Base-by-base conservation (phyloP, 1,140 invertebrate genomes). In the Nephotettix cincticeps region DNA sequence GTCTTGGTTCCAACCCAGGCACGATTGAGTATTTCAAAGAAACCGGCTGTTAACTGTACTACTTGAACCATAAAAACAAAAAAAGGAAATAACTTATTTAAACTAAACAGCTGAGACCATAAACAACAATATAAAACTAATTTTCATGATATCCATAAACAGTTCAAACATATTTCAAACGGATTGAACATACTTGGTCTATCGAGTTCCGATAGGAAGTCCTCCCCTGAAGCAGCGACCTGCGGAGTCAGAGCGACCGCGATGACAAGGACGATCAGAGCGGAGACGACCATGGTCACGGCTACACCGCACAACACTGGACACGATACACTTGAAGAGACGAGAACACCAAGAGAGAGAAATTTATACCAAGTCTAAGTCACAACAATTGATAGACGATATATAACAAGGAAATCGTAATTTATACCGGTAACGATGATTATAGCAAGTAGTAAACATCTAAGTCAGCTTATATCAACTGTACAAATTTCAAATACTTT, bases 111-210 rank as follows among this genome's bases (percentile, higher is more conserved):
- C 14, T 6, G 4, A 36, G 32, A 14, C 4, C 14, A 14, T 36
- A 36, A 36, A 36, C 14, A 4, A 14, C 14, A 14, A 4, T 6
- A 36, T 6, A 36, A 4, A 36, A 4, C 14, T 14, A 6, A 14
- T 36, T 36, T 36, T 6, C 14, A 6, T 14, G 32, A 6, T 36
- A 36, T 36, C 32, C 32, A 36, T 36, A 36, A 36, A 36, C 32
- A 6, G 14, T 36, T 36, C 4, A 36, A 14, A 36, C 4, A 6
- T 6, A 14, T 14, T 36, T 4, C 32, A 4, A 36, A n/a, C n/a
- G n/a, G n/a, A n/a, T n/a, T n/a, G n/a, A n/a, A 36, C 54, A 54
- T 43, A 40, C 27, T 68, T 67, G 61, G 61, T 65, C 61, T 65
- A 40, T 65, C 61, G 27, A 65, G 61, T 21, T 65, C 61, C 17